Conservation (phyloP, 2,797 vertebrate genomes). For the Triplophysa yarkandensis region DNA sequence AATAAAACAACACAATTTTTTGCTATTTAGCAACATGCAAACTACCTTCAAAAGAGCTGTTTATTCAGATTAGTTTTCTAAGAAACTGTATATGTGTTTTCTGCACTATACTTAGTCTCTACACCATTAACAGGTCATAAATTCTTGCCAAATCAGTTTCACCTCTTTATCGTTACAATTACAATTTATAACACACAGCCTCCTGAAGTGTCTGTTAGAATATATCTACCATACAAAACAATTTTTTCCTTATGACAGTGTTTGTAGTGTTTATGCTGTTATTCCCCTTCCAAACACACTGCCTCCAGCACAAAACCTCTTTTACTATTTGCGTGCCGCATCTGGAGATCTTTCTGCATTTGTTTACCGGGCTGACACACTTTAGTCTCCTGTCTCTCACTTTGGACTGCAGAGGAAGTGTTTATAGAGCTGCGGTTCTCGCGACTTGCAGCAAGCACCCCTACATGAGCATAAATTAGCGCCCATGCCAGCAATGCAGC, state of each 20-base stretch:
- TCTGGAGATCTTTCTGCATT: constrained; percentile 56
- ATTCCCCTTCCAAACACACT: constrained; percentile 51
- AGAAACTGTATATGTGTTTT: background rate
- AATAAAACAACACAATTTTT: too few relatives aligned
- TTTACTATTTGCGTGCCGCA: constrained; percentile 61
- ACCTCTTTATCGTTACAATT: background rate
- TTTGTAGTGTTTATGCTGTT: constrained; percentile 46
- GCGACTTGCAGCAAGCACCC: constrained; percentile 65
- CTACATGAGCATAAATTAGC: constrained; percentile 78
- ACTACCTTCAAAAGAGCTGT: background rate
- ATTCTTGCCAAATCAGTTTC: background rate
- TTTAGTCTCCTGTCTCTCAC: constrained; percentile 72
- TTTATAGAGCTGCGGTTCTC: constrained; percentile 65
- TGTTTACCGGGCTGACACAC: constrained; percentile 55
- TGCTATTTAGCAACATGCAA: too few relatives aligned
- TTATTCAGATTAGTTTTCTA: background rate
- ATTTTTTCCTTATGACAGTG: constrained; percentile 23
- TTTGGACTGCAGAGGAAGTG: constrained; percentile 67
- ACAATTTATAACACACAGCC: background rate
- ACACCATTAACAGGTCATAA: background rate
- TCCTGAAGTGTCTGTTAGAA: constrained; percentile 1
- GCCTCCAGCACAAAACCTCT: constrained; percentile 72
- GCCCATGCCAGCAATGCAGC: constrained; percentile 60
- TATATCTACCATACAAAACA: constrained; percentile 12
- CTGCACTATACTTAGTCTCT: background rate